Evolutionary conservation across 2,888 invertebrate species (phyloP), one percentile per base, ranked within the genome.

Genomic region (Sinhomidia bicolor): DNA sequence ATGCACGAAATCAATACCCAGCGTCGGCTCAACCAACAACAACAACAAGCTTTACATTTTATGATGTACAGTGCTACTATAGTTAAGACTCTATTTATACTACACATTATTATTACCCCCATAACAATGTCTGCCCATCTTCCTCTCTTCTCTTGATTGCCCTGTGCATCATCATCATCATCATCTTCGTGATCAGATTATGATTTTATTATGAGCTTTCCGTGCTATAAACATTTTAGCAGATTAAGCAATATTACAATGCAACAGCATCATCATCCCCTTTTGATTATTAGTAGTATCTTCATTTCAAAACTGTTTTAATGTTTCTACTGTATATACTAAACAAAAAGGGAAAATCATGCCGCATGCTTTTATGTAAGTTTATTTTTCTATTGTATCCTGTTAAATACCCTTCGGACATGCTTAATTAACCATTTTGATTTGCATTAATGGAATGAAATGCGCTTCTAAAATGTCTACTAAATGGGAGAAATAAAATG

Each of bases 401-500:
- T 47, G 14, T 36, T 79, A 32, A 85, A 78, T 80, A 76, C 82
- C 88, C 36, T 79, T 29, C 36, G 88, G 88, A 76, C 82, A 88
- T 68, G 88, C 65, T 88, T 88, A 88, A 88, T 88, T 88, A 88
- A 88, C 88, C 88, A 88, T 82, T 80, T 82, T 88, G 88, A 88
- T 88, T 88, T 88, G 88, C 82, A 78, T 78, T 82, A 88, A 76
- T 88, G 88, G 76, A 88, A 54, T 82, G 82, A 88, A 88, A 88
- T 82, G 88, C 88, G 82, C 65, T 81, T 76, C 62, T 87, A 87
- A 87, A 87, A 47, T 87, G 81, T 81, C 62, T 81, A 81, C 3
- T 36, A n/a, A n/a, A 86, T 74, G 71, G 81, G 87, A 41, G 79
- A 80, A 86, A 62, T 68, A 54, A 85, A 80, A 44, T 29, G 14